Base-by-base conservation (phyloP, 2,888 invertebrate genomes). In the Metacarcinus magister region DNA sequence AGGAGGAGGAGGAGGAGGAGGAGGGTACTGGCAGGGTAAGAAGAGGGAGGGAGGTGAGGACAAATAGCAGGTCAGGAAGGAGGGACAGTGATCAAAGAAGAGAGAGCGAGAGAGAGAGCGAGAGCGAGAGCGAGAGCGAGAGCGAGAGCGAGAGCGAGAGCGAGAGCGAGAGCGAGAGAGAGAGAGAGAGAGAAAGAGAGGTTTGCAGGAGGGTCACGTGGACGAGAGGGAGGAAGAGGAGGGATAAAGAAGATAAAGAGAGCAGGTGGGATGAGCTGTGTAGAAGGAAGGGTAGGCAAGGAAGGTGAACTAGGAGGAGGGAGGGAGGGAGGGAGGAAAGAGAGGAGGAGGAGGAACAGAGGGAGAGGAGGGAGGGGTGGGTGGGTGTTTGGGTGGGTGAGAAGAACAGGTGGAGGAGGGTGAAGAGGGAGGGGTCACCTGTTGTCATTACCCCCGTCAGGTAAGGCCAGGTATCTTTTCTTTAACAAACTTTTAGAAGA, bases 381-480 rank as follows among this genome's bases (percentile, higher is more conserved):
- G 75, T 19, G n/a, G n/a, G 75, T 7, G 75, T 3, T 3, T 3
- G 8, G 8, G 23, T 2, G n/a, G n/a, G 4, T 0, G n/a, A n/a
- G 5, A 4, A n/a, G n/a, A 4, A n/a, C 4, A 8, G n/a, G 4
- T 3, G 75, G 28, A 23, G 75, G 28, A n/a, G n/a, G 28, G 7
- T 28, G 32, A 32, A 32, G 82, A 82, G 82, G 82, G 82, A 82
- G 82, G 82, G 82, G 82, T 82, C 82, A 82, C 82, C 82, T 82
- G 82, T 82, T 82, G 82, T 82, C 82, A 82, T 82, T 82, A 82
- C 82, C 82, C 82, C 13, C 82, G 32, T 32, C 82, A 82, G 82
- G 82, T 82, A 82, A 82, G 82, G 82, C 82, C 82, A 82, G 28
- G 82, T 82, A 82, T 82, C 82, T 32, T 82, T 28, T 32, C 82